Conservation (phyloP, 2,113 vertebrate genomes). For the Ciconia stormi region DNA sequence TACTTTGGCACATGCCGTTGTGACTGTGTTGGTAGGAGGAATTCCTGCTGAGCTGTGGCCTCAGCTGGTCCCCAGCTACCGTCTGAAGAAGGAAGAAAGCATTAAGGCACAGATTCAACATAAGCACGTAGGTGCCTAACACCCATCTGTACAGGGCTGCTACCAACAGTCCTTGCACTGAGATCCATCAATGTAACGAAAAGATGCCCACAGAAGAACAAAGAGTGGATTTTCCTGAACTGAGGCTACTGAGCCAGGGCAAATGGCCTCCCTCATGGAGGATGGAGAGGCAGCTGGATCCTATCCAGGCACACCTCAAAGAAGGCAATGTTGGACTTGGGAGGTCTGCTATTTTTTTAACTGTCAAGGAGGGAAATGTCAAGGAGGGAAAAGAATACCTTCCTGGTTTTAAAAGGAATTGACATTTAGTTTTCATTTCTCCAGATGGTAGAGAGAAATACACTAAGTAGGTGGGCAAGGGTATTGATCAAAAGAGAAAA, state of each 20-base stretch:
- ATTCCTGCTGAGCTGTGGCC: not conserved
- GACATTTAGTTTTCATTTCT: not conserved
- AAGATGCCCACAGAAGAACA: not conserved
- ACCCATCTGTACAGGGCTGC: not conserved
- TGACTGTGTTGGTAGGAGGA: not conserved
- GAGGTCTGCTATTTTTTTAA: not conserved
- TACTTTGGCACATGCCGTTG: not conserved
- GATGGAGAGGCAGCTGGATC: not conserved
- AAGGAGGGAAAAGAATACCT: not conserved
- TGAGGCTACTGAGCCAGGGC: not conserved
- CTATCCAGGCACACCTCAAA: not conserved
- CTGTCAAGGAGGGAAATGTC: not conserved
- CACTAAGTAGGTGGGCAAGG: not conserved
- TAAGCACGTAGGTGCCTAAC: not conserved
- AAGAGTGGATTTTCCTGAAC: not conserved
- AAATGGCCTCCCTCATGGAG: not conserved
- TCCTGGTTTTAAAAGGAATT: not conserved
- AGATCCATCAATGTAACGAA: not conserved
- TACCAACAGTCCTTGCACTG: not conserved
- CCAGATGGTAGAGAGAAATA: not conserved
- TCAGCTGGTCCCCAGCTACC: not conserved
- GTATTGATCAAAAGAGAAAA: not conserved
- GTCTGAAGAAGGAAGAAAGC: not conserved
- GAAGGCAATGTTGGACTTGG: not conserved
- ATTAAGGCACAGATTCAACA: not conserved